Evolutionary conservation across 2,113 vertebrate genomes (phyloP).

Genomic region (Poecile atricapillus): DNA sequence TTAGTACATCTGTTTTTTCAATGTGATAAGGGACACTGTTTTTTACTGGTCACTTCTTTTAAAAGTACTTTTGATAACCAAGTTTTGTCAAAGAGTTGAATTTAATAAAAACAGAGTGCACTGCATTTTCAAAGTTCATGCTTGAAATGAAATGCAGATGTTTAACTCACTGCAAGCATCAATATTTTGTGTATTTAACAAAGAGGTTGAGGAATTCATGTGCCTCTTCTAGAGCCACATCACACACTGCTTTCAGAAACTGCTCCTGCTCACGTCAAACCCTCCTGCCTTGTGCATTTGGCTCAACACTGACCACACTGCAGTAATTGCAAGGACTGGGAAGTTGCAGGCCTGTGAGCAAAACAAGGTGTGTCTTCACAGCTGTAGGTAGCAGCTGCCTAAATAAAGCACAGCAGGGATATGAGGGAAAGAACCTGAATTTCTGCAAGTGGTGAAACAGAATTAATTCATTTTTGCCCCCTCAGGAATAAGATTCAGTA

Average conservation of each 20-base stretch:
- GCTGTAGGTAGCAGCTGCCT: neutral
- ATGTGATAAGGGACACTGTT: neutral
- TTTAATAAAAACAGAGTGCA: neutral
- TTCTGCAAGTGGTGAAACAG: neutral
- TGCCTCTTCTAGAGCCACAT: neutral
- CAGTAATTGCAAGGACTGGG: neutral
- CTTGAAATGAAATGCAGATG: neutral
- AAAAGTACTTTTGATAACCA: neutral
- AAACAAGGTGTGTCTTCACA: neutral
- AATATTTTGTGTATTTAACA: conserved; percentile 20
- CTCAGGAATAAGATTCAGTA: neutral
- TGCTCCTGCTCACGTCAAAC: neutral
- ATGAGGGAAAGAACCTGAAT: neutral
- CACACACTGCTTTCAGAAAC: neutral
- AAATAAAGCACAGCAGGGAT: neutral
- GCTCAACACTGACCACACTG: neutral
- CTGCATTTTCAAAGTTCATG: neutral
- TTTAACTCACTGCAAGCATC: neutral
- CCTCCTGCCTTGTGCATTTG: neutral
- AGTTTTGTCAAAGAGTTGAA: neutral
- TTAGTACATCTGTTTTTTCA: neutral
- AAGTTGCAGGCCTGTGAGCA: neutral
- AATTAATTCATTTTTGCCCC: neutral
- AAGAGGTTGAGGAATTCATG: neutral
- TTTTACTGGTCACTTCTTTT: neutral